Conservation (phyloP, 2,113 vertebrate species). For the Clarias gariepinus region DNA sequence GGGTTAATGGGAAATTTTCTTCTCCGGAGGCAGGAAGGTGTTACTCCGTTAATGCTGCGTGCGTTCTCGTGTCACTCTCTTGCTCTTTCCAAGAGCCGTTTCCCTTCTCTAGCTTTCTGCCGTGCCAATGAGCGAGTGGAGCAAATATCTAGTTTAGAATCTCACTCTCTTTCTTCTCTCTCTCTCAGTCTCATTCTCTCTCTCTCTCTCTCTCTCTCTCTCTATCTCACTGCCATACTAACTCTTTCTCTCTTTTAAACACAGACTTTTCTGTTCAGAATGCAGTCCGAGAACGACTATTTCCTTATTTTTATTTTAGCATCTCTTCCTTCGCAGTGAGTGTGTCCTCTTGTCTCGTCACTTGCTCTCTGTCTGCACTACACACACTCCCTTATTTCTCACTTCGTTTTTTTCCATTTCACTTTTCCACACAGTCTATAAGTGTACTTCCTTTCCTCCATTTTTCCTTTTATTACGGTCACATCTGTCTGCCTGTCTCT, state of each 20-base stretch:
- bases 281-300: background rate
- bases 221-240: background rate
- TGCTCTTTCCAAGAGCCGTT: conserved; percentile 32
- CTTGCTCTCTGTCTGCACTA: background rate
- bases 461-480: background rate
- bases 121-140: conserved; percentile 4
- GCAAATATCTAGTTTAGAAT: background rate
- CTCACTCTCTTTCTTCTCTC: background rate
- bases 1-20: conserved; percentile 71
- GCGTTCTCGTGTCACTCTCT: conserved; percentile 19
- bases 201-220: background rate
- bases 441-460: background rate
- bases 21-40: conserved; percentile 50
- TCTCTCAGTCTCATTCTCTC: background rate
- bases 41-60: conserved; percentile 59
- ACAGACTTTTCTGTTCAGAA: background rate
- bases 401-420: conserved; percentile 20
- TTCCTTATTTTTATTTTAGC: background rate
- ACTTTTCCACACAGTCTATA: conserved; percentile 31
- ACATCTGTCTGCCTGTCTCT: background rate
- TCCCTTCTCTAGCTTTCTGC: conserved; percentile 11
- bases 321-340: background rate
- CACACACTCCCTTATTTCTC: conserved; percentile 30
- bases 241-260: too few relatives aligned
- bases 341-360: conserved; percentile 44